Evolutionary conservation across 2,797 vertebrate genomes (phyloP), one percentile per base, ranked within the genome.

Genomic region (Decapterus maruadsi): DNA sequence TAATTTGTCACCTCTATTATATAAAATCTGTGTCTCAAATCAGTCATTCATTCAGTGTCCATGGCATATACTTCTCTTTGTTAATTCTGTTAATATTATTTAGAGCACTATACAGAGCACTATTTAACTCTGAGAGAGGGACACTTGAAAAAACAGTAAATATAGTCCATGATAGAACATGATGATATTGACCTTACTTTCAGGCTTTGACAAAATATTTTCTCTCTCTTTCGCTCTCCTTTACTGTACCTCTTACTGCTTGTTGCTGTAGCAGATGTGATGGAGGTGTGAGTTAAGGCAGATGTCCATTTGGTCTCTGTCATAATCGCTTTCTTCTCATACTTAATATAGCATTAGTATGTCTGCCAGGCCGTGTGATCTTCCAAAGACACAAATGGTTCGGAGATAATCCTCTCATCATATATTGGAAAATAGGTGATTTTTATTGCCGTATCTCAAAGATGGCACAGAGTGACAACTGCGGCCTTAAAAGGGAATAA

Each of bases 341-440:
- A 51, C 8, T 5, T 22, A 10, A 66, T 64, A 16, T 31, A 63
- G 8, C 40, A 77, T 68, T 7, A 66, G 20, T 38, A 22, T 40
- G 17, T 40, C 16, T 55, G 20, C 22, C 40, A 46, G 7, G 10
- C 17, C 53, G 20, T 8, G 8, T 19, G 19, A 54, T 57, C 14
- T 6, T 13, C 50, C n/a, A 8, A 53, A 72, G 68, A 62, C 14
- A 31, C 9, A 4, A 9, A 17, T 53, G 56, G 31, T 54, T 43
- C 31, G 17, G 42, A 51, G 26, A 62, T 53, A 57, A 57, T 70
- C 4, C 26, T 55, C 56, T 58, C 68, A 63, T 72, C n/a, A 26
- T 54, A 43, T 22, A 20, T 46, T 70, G 20, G 43, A 19, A 20
- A 60, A 36, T 6, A 34, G 19, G 9, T 53, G 55, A 42, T 45